Conservation (phyloP, 1,140 invertebrate genomes). For the Melipona quadrifasciata region DNA sequence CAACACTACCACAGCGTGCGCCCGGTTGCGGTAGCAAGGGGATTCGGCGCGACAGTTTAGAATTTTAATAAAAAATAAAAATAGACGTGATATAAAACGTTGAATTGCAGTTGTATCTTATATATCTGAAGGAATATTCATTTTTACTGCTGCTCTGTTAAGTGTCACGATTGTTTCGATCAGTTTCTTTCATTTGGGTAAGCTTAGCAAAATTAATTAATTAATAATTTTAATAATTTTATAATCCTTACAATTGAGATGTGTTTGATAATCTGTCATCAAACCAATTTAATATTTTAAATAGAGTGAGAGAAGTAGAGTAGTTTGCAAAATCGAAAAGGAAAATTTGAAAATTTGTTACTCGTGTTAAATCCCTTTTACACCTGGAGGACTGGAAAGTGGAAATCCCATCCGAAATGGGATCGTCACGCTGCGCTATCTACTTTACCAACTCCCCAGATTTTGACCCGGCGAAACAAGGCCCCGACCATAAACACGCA, state of each 20-base stretch:
- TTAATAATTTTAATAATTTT: not conserved
- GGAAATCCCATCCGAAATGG: not conserved
- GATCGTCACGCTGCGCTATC: not conserved
- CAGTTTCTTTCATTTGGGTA: too few relatives aligned
- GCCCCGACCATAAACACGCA: not conserved
- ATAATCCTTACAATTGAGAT: not conserved
- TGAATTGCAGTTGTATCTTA: not conserved
- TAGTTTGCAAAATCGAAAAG: too few relatives aligned
- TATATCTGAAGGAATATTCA: too few relatives aligned
- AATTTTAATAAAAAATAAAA: not conserved
- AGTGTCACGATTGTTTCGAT: not conserved
- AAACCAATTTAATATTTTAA: too few relatives aligned
- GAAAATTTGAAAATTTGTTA: too few relatives aligned
- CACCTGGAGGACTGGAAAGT: not conserved
- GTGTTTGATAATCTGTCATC: too few relatives aligned
- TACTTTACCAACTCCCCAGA: too few relatives aligned
- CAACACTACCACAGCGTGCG: conserved; percentile 42
- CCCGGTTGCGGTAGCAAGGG: conserved; percentile 61
- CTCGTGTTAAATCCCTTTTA: not conserved
- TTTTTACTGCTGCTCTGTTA: too few relatives aligned
- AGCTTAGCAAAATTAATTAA: too few relatives aligned
- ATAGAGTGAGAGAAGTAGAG: too few relatives aligned
- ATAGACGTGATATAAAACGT: not conserved
- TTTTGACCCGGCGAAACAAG: not conserved
- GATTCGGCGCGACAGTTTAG: fast-evolving